Evolutionary conservation across 1,140 invertebrate species (phyloP).

Genomic region (Sitophilus oryzae): DNA sequence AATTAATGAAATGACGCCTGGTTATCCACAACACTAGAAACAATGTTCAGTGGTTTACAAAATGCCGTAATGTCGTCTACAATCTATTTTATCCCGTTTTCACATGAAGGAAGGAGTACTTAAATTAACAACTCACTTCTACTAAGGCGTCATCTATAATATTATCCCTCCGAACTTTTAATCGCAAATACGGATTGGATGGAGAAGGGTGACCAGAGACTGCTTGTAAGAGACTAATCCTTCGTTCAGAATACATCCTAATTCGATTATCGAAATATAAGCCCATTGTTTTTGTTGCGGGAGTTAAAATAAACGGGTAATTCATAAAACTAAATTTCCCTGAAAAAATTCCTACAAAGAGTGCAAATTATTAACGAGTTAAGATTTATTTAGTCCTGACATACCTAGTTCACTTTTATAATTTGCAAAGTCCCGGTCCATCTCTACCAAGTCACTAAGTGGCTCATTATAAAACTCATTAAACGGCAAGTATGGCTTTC

Average conservation of each 20-base stretch:
- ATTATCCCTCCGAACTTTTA: constrained; percentile 76
- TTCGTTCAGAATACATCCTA: constrained; percentile 87
- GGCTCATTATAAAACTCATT: constrained; percentile 92
- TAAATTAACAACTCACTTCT: constrained; percentile 52
- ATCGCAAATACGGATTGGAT: constrained; percentile 79
- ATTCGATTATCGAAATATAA: constrained; percentile 92
- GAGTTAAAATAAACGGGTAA: constrained; percentile 87
- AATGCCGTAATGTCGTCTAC: too few relatives aligned
- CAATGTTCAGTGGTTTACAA: too few relatives aligned
- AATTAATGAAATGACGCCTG: too few relatives aligned
- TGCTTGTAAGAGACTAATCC: constrained; percentile 70
- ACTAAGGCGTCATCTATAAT: constrained; percentile 89
- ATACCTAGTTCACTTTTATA: constrained; percentile 63
- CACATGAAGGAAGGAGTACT: too few relatives aligned
- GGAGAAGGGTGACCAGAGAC: constrained; percentile 70
- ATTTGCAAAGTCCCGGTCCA: constrained; percentile 88
- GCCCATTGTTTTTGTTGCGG: constrained; percentile 83
- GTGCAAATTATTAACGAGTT: not conserved
- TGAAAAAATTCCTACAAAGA: constrained; percentile 22
- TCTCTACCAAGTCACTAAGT: constrained; percentile 84
- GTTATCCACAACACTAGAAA: too few relatives aligned
- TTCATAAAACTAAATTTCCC: constrained; percentile 88
- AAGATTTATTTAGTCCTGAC: not conserved
- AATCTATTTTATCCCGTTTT: too few relatives aligned
- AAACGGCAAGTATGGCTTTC: constrained; percentile 75